phyloP scores from a whole-genome alignment of 92 coral and sea anemone genomes.

The Heteractis magnifica region DNA sequence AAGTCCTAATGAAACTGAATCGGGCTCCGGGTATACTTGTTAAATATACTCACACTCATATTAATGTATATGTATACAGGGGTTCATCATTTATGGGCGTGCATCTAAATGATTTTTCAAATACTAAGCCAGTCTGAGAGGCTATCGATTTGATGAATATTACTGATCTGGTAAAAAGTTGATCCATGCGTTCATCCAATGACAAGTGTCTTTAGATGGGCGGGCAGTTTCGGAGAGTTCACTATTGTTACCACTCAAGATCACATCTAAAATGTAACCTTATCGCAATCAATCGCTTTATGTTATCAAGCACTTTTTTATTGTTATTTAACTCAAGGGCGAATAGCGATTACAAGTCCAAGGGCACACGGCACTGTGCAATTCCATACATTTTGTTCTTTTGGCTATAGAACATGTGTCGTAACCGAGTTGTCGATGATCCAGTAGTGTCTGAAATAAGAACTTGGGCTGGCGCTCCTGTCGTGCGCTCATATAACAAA shows the following conservation, averaged over 20 bases:
- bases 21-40: no score
- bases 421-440: no score
- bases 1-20: no score
- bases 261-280: background rate
- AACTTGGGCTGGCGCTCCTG: background rate
- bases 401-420: background rate
- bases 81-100: no score
- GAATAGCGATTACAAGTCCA: background rate
- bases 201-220: background rate
- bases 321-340: background rate
- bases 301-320: background rate
- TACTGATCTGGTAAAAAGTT: background rate
- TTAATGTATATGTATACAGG: no score
- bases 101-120: no score
- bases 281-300: constrained; percentile 10
- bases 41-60: no score
- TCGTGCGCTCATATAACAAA: background rate
- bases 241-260: background rate
- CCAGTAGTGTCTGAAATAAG: background rate
- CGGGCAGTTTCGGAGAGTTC: background rate
- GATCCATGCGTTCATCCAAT: background rate
- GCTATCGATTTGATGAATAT: constrained; percentile 18
- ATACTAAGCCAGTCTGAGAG: background rate
- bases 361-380: background rate
- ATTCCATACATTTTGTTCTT: background rate